phyloP scores from a whole-genome alignment of 2,113 vertebrate species.

The Brachionichthys hirsutus region DNA sequence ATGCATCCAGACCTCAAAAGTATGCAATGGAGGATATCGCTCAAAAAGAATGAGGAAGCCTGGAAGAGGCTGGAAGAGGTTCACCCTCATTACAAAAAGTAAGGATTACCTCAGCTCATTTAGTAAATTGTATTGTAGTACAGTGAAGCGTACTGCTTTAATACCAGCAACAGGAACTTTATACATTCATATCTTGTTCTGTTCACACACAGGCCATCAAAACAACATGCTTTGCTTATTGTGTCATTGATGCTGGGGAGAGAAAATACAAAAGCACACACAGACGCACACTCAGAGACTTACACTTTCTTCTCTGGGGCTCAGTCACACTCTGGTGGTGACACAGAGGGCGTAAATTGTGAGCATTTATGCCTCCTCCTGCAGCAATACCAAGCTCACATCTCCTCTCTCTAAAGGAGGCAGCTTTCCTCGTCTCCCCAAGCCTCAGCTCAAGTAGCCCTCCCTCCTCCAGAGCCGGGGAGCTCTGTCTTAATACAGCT shows the following conservation, averaged over 20 bases:
- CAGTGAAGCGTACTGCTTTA: conserved; percentile 1
- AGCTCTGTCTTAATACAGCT: conserved; percentile 1
- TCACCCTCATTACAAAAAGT: neutral
- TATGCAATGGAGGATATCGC: neutral
- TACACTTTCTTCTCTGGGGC: conserved; percentile 13
- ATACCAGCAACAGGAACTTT: neutral
- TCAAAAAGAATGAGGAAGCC: neutral
- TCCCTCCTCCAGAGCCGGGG: no score
- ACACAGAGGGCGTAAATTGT: neutral
- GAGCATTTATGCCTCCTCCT: neutral
- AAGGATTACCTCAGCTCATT: neutral
- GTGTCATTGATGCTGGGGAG: neutral
- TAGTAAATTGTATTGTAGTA: neutral
- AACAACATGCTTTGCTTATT: neutral
- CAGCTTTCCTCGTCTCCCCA: neutral
- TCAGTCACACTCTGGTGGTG: conserved; percentile 20
- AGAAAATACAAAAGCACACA: neutral
- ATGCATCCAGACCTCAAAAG: neutral
- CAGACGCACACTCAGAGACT: neutral
- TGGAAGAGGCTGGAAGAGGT: neutral
- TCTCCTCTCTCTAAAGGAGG: conserved; percentile 22
- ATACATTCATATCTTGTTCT: neutral
- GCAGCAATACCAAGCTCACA: conserved; percentile 9
- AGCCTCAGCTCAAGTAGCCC: no score
- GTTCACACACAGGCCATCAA: neutral